Conservation (phyloP, 2,888 invertebrate genomes). For the Alsophila aescularia region DNA sequence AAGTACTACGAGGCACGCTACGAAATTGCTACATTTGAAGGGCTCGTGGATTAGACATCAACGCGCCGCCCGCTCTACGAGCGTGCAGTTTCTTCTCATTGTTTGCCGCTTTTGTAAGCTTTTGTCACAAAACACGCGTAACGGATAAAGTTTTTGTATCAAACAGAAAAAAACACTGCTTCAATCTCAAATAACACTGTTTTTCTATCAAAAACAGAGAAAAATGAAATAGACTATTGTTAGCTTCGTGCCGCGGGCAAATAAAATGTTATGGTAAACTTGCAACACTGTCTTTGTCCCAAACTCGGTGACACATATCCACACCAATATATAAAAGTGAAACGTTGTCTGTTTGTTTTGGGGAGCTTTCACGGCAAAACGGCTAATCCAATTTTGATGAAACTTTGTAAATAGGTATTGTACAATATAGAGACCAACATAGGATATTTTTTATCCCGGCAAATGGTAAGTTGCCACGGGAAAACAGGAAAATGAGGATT, state of each 20-base stretch:
- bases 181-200: conserved; percentile 16
- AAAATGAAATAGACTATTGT: conserved; percentile 15
- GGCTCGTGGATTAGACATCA: conserved; percentile 64
- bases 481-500: no score
- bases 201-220: conserved; percentile 15
- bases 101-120: conserved; percentile 5
- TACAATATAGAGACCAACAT: no score
- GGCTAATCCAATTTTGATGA: no score
- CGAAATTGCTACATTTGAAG: conserved; percentile 22
- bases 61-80: conserved; percentile 48
- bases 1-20: conserved; percentile 38
- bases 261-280: conserved; percentile 22
- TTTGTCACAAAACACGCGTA: conserved; percentile 22
- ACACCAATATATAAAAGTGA: no score
- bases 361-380: no score
- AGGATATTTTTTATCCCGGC: no score
- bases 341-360: no score
- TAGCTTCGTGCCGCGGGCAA: conserved; percentile 8
- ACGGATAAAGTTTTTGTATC: conserved; percentile 22
- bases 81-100: not conserved
- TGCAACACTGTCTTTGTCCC: conserved; percentile 22
- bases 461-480: no score
- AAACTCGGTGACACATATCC: conserved; percentile 17
- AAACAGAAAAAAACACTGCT: conserved; percentile 16
- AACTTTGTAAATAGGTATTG: no score